Percentiles rank a stretch among this genome's conserved stretches.
Evolutionary conservation across 2,113 vertebrate species (phyloP).

Genomic region (Ailuropoda melanoleuca): DNA sequence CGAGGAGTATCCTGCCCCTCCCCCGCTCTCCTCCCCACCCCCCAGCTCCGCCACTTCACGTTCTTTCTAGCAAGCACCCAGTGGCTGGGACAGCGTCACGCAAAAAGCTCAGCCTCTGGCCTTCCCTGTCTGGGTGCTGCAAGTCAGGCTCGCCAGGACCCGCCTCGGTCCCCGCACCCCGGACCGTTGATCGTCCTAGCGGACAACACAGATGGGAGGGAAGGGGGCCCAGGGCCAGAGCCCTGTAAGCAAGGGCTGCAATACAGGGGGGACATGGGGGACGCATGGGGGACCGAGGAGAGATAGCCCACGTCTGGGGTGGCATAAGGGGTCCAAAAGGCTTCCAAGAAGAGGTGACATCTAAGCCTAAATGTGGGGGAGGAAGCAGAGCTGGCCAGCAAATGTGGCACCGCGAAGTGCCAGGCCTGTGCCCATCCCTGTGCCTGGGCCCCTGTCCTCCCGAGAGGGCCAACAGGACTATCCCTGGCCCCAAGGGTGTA

Average conservation of each 20-base stretch:
- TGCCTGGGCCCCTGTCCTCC: background rate
- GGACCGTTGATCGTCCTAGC: fast-evolving
- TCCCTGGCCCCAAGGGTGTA: background rate
- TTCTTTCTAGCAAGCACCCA: background rate
- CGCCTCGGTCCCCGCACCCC: fast-evolving
- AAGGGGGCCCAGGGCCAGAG: background rate
- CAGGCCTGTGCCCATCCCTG: background rate
- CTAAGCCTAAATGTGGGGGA: background rate
- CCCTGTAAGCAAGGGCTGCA: background rate
- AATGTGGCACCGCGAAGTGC: background rate
- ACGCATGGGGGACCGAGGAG: background rate
- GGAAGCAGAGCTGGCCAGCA: background rate
- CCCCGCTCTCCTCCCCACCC: background rate
- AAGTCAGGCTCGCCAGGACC: background rate
- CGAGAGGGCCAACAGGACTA: background rate
- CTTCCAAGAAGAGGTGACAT: background rate
- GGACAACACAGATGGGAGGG: background rate
- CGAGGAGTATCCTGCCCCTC: fast-evolving
- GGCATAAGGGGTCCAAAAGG: background rate
- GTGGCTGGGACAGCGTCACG: background rate
- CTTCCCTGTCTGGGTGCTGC: background rate
- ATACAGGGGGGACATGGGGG: background rate
- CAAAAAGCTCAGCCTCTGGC: background rate
- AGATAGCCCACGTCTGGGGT: background rate
- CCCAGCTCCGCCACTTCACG: fast-evolving